Percentiles rank a stretch among this genome's conserved stretches.
These are phyloP conservation scores for Hydrozoanthus tunicans DNA, from an alignment of 64 coral and sea anemone species.

Conservation along the genomic window DNA sequence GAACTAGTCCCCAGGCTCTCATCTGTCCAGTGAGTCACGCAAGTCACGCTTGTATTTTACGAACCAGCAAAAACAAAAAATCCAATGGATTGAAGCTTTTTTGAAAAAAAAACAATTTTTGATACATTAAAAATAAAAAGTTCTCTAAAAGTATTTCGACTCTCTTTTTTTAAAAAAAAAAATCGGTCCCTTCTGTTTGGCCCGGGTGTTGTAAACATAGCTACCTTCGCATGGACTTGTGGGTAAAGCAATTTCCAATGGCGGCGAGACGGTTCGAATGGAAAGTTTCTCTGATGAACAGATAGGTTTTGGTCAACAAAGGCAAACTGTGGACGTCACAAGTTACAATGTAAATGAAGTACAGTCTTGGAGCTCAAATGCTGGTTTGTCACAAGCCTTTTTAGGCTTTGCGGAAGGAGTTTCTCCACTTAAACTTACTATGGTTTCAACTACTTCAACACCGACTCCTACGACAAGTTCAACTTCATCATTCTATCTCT, in stretches of 20 bases:
- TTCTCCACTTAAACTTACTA: slow-evolving; percentile 35
- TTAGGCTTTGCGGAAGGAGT: slow-evolving; percentile 21
- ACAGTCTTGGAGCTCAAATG: not conserved
- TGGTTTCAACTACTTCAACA: slow-evolving; percentile 91
- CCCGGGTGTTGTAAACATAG: slow-evolving; percentile 22
- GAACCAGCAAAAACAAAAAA: not conserved
- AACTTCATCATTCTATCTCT: slow-evolving; percentile 84
- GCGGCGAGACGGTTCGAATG: slow-evolving; percentile 73
- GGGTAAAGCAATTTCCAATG: slow-evolving; percentile 77
- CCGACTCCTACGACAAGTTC: slow-evolving; percentile 78
- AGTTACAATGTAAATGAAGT: slow-evolving; percentile 61
- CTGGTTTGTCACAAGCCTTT: slow-evolving; percentile 43
- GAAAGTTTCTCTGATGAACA: slow-evolving; percentile 67
- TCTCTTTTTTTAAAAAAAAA: not conserved
- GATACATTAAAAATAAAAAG: not conserved
- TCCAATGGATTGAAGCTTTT: not conserved
- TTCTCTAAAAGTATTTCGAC: not conserved
- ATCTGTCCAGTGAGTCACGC: not conserved
- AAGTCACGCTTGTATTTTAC: not conserved
- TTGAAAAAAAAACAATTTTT: too few species aligned
- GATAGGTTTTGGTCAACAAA: slow-evolving; percentile 42
- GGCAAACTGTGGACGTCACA: slow-evolving; percentile 22
- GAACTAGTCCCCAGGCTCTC: not conserved
- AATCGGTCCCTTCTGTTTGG: not conserved
- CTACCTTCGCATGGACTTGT: slow-evolving; percentile 17